phyloP scores from a whole-genome alignment of 2,113 vertebrate species.

The Psittacara wagleri region DNA sequence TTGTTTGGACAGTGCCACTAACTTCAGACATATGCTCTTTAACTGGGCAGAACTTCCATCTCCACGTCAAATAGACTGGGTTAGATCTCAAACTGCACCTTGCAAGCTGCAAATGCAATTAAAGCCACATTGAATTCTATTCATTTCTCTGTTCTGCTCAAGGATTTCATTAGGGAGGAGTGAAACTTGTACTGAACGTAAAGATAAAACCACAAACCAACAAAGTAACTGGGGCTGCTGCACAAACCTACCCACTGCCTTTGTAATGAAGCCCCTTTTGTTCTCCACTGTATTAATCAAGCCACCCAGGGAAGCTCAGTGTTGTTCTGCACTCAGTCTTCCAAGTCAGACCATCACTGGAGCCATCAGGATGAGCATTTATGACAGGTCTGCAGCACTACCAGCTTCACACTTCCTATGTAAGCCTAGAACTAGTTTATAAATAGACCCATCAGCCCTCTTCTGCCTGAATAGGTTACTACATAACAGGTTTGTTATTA shows the following conservation, averaged over 20 bases:
- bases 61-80: background rate
- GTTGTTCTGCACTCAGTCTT: background rate
- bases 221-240: background rate
- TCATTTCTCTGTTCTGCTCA: background rate
- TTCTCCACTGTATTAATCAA: background rate
- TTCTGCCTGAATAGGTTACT: conserved; percentile 46
- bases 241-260: background rate
- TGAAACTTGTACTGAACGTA: background rate
- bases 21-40: background rate
- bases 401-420: conserved; percentile 35
- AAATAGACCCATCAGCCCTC: conserved; percentile 18
- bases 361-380: background rate
- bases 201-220: background rate
- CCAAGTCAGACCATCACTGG: background rate
- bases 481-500: conserved; percentile 56
- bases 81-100: background rate
- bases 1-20: background rate
- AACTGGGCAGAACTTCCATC: background rate
- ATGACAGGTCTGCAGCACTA: background rate
- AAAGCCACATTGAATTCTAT: background rate
- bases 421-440: conserved; percentile 3
- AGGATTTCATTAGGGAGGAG: background rate
- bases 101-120: background rate
- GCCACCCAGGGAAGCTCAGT: background rate
- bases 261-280: background rate